Base-by-base conservation (phyloP, 2,797 vertebrate genomes). In the Mallotus villosus region DNA sequence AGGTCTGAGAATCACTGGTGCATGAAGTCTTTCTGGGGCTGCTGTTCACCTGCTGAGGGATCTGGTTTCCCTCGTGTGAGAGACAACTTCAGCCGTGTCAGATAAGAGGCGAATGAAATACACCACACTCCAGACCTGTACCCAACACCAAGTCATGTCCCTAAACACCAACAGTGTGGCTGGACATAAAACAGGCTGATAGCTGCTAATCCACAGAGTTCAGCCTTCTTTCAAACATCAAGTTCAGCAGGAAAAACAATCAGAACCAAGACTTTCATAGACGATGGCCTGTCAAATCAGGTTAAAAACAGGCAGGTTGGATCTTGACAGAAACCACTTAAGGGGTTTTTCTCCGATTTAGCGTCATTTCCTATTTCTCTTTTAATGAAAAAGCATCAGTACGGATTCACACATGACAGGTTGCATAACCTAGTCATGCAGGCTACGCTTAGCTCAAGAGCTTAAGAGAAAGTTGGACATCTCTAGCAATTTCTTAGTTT, bases 171-270 rank as follows among this genome's bases (percentile, higher is more conserved):
- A 51, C 22, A 67, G 74, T 75, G 76, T 78, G 34, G 17, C 76
- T 69, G 72, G 79, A 86, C 85, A 84, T 82, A 77, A 86, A 84
- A 75, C 32, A 63, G 34, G 29, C 84, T 80, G 89, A 86, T 84
- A 76, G 88, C 86, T 82, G 78, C 78, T 89, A 90, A 89, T 86
- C 84, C 86, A 62, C 14, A 49, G 63, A 79, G 83, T 78, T 80
- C 70, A 82, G 82, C 80, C 82, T 80, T 85, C 82, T 87, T 90
- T 88, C 78, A 71, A 75, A 76, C 70, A 80, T 80, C 72, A 81
- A 84, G 87, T 85, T 82, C 53, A 29, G 72, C 72, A 70, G 70
- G 73, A 63, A 82, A 79, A 63, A 55, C 78, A 70, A 72, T 83
- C 61, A 68, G 41, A 57, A 16, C 57, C 78, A 66, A 78, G 74